Base-by-base conservation (phyloP, 2,113 vertebrate species). In the Elachura formosa region DNA sequence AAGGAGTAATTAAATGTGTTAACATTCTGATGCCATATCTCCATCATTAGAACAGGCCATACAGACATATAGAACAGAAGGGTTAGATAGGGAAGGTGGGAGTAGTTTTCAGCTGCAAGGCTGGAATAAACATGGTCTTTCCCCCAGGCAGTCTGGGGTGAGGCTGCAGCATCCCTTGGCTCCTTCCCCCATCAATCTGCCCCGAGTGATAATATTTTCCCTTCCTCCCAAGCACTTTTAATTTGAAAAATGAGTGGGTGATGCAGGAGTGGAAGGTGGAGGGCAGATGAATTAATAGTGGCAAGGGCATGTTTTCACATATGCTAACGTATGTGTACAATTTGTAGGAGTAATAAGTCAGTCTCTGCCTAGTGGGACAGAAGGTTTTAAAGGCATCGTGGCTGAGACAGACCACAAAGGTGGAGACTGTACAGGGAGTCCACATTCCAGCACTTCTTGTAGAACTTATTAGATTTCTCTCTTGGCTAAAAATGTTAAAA, bases 221-320 rank as follows among this genome's bases (percentile, higher is more conserved):
- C 85, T 81, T 69, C 59, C 51, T 69, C 29, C 77, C 79, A 63
- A 91, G 34, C 75, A 88, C 29, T 92, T 87, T 69, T 83, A 90
- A 92, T 92, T 51, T 95, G 79, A 86, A 77, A 89, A 94, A 46
- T 6, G 58, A 87, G 91, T 94, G 84, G 81, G 82, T 93, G 89
- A 96, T 5, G 10, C 31, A n/a, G 69, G 58, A 96, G 74, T 41
- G 49, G 41, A 92, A 69, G 3, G 0, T 34, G 74, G 67, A 93
- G 78, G 67, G 67, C 67, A 95, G 78, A 86, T 86, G 59, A 91
- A 96, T 95, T 95, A 96, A 72, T 55, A 71, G 67, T 63, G 59
- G 63, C 43, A 73, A 90, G 74, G 93, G 63, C 91, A 83, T 71
- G 81, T 96, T 93, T 92, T 90, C 89, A 89, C 81, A 55, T 23